Conservation (phyloP, 1,140 invertebrate genomes). For the Bilobella aurantiaca region DNA sequence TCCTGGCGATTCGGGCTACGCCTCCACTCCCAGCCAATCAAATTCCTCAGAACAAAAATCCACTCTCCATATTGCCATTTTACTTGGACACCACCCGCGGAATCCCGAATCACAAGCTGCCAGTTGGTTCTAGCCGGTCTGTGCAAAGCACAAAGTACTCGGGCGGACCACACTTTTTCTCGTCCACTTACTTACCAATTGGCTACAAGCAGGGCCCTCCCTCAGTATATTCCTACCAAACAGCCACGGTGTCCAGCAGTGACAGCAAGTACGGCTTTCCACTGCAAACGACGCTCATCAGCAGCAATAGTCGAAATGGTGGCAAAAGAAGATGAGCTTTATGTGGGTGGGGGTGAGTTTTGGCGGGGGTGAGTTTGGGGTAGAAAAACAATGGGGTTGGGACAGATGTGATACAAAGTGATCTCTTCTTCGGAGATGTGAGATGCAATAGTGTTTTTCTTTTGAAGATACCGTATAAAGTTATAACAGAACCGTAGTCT, state of each 20-base stretch:
- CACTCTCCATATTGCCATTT: slow-evolving; percentile 19
- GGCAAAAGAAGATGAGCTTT: not conserved
- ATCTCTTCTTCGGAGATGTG: too few relatives aligned
- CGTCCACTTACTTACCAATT: slow-evolving; percentile 4
- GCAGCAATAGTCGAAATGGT: not conserved
- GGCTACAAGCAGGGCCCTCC: not conserved
- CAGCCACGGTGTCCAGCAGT: not conserved
- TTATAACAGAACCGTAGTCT: too few relatives aligned
- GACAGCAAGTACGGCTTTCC: not conserved
- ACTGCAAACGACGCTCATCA: not conserved
- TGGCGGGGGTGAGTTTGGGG: not conserved
- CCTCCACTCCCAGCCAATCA: not conserved
- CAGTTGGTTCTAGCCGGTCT: too few relatives aligned
- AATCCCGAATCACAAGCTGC: too few relatives aligned
- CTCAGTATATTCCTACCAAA: not conserved
- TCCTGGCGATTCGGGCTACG: slow-evolving; percentile 26
- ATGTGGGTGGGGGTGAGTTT: too few relatives aligned
- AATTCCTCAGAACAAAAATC: slow-evolving; percentile 26
- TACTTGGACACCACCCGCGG: not conserved
- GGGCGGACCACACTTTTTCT: slow-evolving; percentile 28
- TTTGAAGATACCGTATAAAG: too few relatives aligned
- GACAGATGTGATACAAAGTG: not conserved
- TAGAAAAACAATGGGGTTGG: not conserved
- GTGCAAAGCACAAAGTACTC: not conserved
- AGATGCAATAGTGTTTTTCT: too few relatives aligned